Evolutionary conservation across 1,140 invertebrate genomes (phyloP), one percentile per base, ranked within the genome.

Genomic region (Psilanteris sp.): DNA sequence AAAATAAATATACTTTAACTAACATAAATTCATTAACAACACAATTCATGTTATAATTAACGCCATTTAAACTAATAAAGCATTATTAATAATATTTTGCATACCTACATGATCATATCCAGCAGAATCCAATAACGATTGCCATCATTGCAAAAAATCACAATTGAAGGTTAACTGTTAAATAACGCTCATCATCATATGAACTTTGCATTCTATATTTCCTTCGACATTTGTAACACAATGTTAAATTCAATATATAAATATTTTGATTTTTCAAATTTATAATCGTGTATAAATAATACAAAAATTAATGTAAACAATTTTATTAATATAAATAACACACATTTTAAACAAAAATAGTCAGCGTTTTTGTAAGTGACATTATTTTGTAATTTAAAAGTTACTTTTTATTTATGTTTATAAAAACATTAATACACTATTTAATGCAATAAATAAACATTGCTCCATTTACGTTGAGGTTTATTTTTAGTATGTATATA

Each of bases 81-180:
- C n/a, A n/a, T n/a, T n/a, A n/a, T n/a, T n/a, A n/a, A n/a, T n/a
- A 59, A 24, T 11, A 26, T 20, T 74, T 46, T 61, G 61, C 61
- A 32, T 74, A 74, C 71, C 54, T 74, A 74, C 46, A 67, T 74
- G 54, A 6, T 74, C 15, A 61, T 37, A 46, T 44, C 54, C 54
- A 61, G 54, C 46, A 46, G 54, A 67, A 61, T 66, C 36, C 61
- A 74, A 74, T 74, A 37, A 74, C 39, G 61, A 67, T 55, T 74
- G 54, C 54, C 37, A 39, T 74, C 61, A 61, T 67, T 67, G 46
- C 54, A 61, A 74, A 67, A 73, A 74, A 59, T 61, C 46, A 67
- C 71, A 61, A 54, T 74, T 74, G 71, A 66, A 74, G 71, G 61
- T 74, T 74, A 74, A 54, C 36, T 74, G 44, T 67, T 54, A 54